These are phyloP conservation scores for Anagrus nilaparvatae DNA, from an alignment of 1,140 invertebrate genomes.

Conservation along the genomic window DNA sequence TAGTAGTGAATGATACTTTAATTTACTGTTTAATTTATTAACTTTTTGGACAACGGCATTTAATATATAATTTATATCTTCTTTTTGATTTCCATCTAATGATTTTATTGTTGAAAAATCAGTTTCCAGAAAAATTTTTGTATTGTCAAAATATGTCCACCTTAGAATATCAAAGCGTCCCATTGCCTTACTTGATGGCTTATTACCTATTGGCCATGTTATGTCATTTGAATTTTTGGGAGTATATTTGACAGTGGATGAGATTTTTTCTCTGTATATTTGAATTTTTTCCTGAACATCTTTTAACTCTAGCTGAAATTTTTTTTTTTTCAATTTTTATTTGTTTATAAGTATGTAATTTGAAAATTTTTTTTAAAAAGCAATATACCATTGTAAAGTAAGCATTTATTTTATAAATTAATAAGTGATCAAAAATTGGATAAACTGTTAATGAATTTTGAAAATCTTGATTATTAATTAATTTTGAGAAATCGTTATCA, in stretches of 20 bases:
- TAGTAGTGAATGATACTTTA: constrained; percentile 50
- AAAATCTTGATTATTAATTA: constrained; percentile 38
- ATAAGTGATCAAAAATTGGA: constrained; percentile 51
- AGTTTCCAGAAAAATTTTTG: constrained; percentile 66
- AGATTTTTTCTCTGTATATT: constrained; percentile 38
- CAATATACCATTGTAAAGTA: constrained; percentile 52
- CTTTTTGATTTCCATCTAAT: constrained; percentile 49
- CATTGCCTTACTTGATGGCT: constrained; percentile 52
- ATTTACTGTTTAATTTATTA: constrained; percentile 40
- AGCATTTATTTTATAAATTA: constrained; percentile 60
- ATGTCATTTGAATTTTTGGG: constrained; percentile 42
- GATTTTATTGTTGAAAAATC: constrained; percentile 52
- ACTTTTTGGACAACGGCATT: constrained; percentile 48
- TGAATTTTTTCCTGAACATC: constrained; percentile 42
- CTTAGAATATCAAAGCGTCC: constrained; percentile 76
- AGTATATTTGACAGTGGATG: constrained; percentile 31
- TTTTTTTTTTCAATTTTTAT: not conserved
- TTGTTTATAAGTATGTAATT: constrained; percentile 1
- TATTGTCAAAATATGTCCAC: constrained; percentile 76
- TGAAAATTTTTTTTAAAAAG: not conserved
- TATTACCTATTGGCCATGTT: constrained; percentile 75
- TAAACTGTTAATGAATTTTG: constrained; percentile 52
- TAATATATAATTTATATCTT: constrained; percentile 58
- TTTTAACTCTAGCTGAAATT: constrained; percentile 38
- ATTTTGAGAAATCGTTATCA: constrained; percentile 38